Evolutionary conservation across 1,140 invertebrate genomes (phyloP), one percentile per base, ranked within the genome.

Genomic region (Melanaphis sacchari): DNA sequence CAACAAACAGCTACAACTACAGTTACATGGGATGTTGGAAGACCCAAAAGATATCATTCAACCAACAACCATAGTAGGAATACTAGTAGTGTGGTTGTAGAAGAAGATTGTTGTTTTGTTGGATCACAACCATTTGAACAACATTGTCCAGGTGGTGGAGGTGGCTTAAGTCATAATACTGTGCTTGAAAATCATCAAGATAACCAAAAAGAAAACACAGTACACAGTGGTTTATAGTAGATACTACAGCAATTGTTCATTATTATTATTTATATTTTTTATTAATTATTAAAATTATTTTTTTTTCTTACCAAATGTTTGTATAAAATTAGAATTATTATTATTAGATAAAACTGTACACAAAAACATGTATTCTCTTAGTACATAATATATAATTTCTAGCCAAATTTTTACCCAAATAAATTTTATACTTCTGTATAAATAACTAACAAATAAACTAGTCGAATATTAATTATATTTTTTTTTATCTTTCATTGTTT

Each of bases 91-190:
- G 24, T 38, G 0, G 81, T 38, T 54, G 81, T 52, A 36, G 91
- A 54, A 54, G 91, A 93, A 93, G 91, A 81, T n/a, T 59, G 24
- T 66, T 90, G 89, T 82, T 93, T 85, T 93, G 81, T 93, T n/a
- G 91, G 91, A 26, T 93, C 91, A 6, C 91, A 93, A 40, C 91
- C 91, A 40, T 93, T 93, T 54, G 91, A 93, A 84, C 91, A 93
- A 84, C 91, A 93, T 54, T 93, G 81, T 52, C 91, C 91, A 15
- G 54, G 54, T n/a, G 87, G 24, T 66, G 89, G 89, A 36, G 36
- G 52, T 66, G 88, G 88, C 11, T n/a, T 66, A 41, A 41, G 40
- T 66, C 89, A 90, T 11, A 90, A 90, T 41, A 90, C 89, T 22
- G 89, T 90, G 24, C 26, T 90, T 26, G 89, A 90, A 59, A 90